Conservation (phyloP, 1,140 invertebrate genomes). For the Lasioglossum baleicum region DNA sequence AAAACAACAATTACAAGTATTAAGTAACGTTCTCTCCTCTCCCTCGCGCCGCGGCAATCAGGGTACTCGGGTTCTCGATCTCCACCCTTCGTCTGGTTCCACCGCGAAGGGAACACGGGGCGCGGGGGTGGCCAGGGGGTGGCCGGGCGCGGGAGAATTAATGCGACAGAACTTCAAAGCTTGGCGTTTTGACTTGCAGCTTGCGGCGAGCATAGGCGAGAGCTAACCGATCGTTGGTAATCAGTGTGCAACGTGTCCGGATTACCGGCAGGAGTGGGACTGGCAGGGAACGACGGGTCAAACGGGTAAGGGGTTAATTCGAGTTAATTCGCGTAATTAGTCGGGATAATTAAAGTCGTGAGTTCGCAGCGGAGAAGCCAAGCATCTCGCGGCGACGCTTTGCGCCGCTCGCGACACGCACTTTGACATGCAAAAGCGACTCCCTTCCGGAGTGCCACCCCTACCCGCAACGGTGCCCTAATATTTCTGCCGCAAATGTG, state of each 20-base stretch:
- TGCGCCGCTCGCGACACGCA: constrained; percentile 28
- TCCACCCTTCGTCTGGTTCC: not conserved
- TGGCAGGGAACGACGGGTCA: constrained; percentile 45
- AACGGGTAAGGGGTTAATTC: constrained; percentile 68
- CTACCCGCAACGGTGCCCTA: too few species aligned
- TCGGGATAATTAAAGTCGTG: constrained; percentile 67
- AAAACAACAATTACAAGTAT: constrained; percentile 32
- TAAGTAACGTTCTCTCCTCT: constrained; percentile 18
- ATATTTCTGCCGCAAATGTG: constrained; percentile 6
- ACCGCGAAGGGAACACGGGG: not conserved
- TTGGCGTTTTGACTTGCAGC: constrained; percentile 51
- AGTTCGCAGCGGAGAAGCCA: constrained; percentile 52
- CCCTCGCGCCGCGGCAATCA: constrained; percentile 6
- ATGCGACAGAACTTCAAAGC: constrained; percentile 56
- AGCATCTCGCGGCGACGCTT: constrained; percentile 31
- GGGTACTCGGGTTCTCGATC: not conserved
- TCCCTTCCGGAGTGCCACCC: not conserved
- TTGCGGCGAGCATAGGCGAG: constrained; percentile 45
- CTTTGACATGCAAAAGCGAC: constrained; percentile 45
- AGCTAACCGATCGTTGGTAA: constrained; percentile 61
- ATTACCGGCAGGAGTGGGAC: constrained; percentile 47
- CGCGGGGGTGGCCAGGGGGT: too few species aligned
- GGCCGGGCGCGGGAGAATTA: too few species aligned
- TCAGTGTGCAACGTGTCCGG: constrained; percentile 55
- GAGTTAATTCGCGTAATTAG: constrained; percentile 71